Evolutionary conservation across 2,113 vertebrate species (phyloP).

Genomic region (Heptranchias perlo): DNA sequence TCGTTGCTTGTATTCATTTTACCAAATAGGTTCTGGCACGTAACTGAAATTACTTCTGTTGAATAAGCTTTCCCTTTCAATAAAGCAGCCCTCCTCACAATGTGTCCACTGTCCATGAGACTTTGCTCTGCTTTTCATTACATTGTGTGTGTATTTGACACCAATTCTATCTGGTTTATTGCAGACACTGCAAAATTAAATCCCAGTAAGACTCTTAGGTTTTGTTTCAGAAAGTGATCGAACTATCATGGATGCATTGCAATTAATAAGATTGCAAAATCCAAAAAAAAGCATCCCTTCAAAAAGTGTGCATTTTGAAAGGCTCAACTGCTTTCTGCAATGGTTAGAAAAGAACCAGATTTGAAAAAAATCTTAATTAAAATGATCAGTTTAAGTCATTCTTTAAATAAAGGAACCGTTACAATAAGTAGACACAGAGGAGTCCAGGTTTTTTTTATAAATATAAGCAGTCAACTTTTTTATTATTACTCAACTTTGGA

Average conservation of each 20-base stretch:
- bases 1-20: not conserved
- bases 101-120: not conserved
- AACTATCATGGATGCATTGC: not conserved
- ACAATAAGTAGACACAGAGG: not conserved
- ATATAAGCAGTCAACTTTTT: not conserved
- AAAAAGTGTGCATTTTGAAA: not conserved
- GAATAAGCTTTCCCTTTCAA: not conserved
- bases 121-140: not conserved
- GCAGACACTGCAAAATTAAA: not conserved
- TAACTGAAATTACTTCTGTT: not conserved
- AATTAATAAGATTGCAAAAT: not conserved
- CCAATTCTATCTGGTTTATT: not conserved
- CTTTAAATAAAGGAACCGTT: slow-evolving; percentile 11
- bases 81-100: not conserved
- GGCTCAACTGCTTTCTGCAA: not conserved
- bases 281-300: not conserved
- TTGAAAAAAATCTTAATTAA: not conserved
- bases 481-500: slow-evolving; percentile 3
- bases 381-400: not conserved
- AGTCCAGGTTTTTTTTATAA: slow-evolving; percentile 5
- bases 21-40: not conserved
- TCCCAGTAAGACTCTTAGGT: not conserved
- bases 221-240: not conserved
- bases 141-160: too few species aligned
- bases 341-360: not conserved